Evolutionary conservation across 2,888 invertebrate genomes (phyloP).

Genomic region (Teleiodes luculella): DNA sequence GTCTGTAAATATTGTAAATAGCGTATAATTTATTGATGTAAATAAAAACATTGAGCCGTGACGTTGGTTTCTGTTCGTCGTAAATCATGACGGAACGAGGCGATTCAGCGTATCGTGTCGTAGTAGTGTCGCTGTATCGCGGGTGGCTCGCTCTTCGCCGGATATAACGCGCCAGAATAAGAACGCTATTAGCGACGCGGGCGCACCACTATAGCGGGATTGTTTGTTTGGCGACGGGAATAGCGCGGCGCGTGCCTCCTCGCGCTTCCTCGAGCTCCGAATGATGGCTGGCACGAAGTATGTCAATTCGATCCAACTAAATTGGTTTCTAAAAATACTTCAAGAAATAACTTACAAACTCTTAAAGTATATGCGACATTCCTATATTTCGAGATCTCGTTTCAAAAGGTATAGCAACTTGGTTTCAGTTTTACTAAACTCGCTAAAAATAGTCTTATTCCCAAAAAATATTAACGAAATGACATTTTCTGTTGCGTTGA

Average conservation of each 20-base stretch:
- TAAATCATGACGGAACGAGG: neutral
- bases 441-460: too few species aligned
- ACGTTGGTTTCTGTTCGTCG: slow-evolving; percentile 20
- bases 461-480: too few species aligned
- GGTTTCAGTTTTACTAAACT: too few species aligned
- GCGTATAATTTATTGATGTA: slow-evolving; percentile 2
- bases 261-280: neutral
- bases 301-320: neutral
- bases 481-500: too few species aligned
- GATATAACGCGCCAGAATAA: slow-evolving; percentile 24
- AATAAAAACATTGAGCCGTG: slow-evolving; percentile 22
- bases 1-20: slow-evolving; percentile 41
- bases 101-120: neutral
- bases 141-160: slow-evolving; percentile 13
- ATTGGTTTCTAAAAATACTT: neutral
- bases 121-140: slow-evolving; percentile 10
- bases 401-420: too few species aligned
- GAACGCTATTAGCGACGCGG: slow-evolving; percentile 26
- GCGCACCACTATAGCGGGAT: slow-evolving; percentile 26
- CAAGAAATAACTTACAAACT: too few species aligned
- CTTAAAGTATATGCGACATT: too few species aligned
- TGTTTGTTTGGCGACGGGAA: slow-evolving; percentile 24
- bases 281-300: neutral
- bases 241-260: slow-evolving; percentile 10
- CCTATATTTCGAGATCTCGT: too few species aligned